These are phyloP conservation scores for Nyctibius grandis DNA, from an alignment of 2,797 vertebrate species.

Conservation along the genomic window DNA sequence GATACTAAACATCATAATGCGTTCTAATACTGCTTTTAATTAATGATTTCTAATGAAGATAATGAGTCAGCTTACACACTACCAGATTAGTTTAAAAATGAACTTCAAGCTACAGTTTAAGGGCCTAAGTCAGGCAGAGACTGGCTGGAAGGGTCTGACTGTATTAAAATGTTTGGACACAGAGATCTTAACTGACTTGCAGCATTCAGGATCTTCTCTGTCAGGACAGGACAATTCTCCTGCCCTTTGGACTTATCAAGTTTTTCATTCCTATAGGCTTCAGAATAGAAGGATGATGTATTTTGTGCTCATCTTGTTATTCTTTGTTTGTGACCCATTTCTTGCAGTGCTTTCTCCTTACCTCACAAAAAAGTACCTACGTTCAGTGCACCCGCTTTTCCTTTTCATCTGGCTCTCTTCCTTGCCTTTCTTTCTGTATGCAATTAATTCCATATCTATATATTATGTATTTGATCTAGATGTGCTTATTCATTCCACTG, in stretches of 20 bases:
- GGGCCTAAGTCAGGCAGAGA: not conserved
- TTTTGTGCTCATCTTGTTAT: not conserved
- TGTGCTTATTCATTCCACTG: constrained; percentile 40
- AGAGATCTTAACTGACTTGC: not conserved
- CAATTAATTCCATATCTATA: constrained; percentile 23
- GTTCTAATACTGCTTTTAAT: not conserved
- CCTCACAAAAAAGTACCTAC: not conserved
- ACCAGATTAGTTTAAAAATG: not conserved
- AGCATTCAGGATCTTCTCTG: not conserved
- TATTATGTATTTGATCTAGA: constrained; percentile 39
- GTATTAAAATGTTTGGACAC: not conserved
- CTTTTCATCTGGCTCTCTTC: not conserved
- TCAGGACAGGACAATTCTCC: not conserved
- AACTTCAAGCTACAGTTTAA: not conserved
- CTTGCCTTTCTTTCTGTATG: not conserved
- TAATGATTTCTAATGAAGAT: not conserved
- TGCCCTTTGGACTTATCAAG: not conserved
- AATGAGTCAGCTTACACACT: not conserved
- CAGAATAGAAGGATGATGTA: not conserved
- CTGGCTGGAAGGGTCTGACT: not conserved
- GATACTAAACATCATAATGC: rapidly evolving
- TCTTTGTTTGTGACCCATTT: not conserved
- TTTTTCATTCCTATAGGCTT: not conserved
- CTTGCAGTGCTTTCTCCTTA: not conserved
- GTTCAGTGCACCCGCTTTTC: not conserved